Base-by-base conservation (phyloP, 2,797 vertebrate genomes). In the Tolypeutes matacus region DNA sequence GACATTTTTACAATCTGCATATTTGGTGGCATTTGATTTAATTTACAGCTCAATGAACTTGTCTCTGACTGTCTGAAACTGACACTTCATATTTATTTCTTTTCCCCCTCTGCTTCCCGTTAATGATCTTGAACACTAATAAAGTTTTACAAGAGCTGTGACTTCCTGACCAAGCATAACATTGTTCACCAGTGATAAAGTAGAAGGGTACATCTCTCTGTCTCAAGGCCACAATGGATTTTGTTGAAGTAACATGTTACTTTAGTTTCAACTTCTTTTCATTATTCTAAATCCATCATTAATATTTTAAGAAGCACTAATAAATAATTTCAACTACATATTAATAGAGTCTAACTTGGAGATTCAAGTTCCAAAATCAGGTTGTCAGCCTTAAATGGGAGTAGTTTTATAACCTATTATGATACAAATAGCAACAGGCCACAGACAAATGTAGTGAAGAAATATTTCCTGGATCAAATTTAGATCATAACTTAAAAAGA, bases 11-110 rank as follows among this genome's bases (percentile, higher is more conserved):
- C 31, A 95, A 56, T 77, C 21, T 91, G 49, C 67, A 82, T 97
- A 93, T 93, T 94, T 96, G 39, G 49, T 93, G 75, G 34, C 76
- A 97, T 98, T 98, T 98, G 67, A 94, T 95, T 98, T 98, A 97
- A 97, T 97, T 98, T 98, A 97, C 0, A 9, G 96, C 96, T 78
- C 89, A 88, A 95, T 97, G 85, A 87, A 96, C 95, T 96, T 95
- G 39, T 5, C 3, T 94, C 77, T 95, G 95, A 82, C 93, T 94
- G 56, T 95, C 87, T 5, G 2, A 97, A 96, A 56, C 75, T 82
- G 64, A 62, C 92, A 97, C 76, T 93, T 97, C 92, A 91, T 97
- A 93, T 96, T 89, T 96, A 84, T 36, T 78, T 96, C 97, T 97
- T 76, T 94, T 96, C 92, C 98, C 86, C 49, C 95, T 82, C 18